Evolutionary conservation across 2,888 invertebrate species (phyloP).

Genomic region (Melieria picta): DNA sequence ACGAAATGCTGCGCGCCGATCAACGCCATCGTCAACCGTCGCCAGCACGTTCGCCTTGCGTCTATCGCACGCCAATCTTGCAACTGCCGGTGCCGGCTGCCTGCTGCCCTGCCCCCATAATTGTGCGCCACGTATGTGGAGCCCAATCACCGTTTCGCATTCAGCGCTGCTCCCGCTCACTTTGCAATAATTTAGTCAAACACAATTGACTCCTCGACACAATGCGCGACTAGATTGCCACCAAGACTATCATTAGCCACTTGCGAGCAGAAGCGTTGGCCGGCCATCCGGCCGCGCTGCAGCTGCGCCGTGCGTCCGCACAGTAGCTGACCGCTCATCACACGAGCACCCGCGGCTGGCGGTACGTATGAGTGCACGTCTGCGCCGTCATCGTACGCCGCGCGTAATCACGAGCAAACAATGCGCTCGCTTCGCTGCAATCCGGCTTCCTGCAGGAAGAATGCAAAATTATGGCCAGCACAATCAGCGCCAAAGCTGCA

Average conservation of each 20-base stretch:
- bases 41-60: too few species aligned
- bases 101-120: too few species aligned
- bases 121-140: not conserved
- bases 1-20: not conserved
- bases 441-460: not conserved
- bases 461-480: not conserved
- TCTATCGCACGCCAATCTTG: not conserved
- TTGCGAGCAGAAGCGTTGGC: conserved; percentile 1
- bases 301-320: not conserved
- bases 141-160: conserved; percentile 24
- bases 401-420: conserved; percentile 17
- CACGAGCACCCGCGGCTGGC: not conserved
- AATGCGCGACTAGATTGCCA: conserved; percentile 14
- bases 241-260: conserved; percentile 24
- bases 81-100: not conserved
- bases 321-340: not conserved
- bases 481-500: not conserved
- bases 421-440: conserved; percentile 2
- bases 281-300: too few species aligned
- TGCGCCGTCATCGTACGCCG: not conserved
- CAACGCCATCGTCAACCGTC: not conserved
- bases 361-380: not conserved
- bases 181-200: conserved; percentile 22
- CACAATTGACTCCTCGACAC: conserved; percentile 23
- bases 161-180: conserved; percentile 23